Evolutionary conservation across 2,113 vertebrate genomes (phyloP), one percentile per base, ranked within the genome.

Genomic region (Mesembrinibis cayennensis): DNA sequence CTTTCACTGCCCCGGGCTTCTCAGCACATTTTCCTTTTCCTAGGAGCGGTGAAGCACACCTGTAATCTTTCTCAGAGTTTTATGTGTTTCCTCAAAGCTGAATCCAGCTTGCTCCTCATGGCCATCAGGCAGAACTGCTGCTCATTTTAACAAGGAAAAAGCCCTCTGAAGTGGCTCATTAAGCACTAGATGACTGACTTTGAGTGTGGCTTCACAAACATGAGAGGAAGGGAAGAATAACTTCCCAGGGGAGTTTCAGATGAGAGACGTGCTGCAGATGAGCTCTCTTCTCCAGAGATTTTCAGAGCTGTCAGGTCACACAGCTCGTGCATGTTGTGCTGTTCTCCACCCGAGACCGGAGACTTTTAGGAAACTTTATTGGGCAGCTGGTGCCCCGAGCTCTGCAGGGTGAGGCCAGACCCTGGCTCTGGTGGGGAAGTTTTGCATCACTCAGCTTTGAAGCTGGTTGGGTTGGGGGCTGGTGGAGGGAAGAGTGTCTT

Each of bases 121-220:
- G 63, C 81, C 25, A 6, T 32, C 53, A 69, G 77, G 59, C 49
- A 87, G 81, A 93, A 18, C 65, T 12, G 30, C 70, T 84, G 59
- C 63, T 59, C 49, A 22, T 50, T 73, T 82, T 13, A 63, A 80
- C 13, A 10, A 30, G 49, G 53, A 55, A 36, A 52, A 67, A 87
- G 32, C 36, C 58, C 40, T 87, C 62, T 89, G 80, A 89, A 77
- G 81, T 61, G 45, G 40, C 81, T 95, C 53, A 47, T 84, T 81
- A 91, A 56, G 49, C 49, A 61, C 23, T 26, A 40, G 76, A 22
- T 4, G 13, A 26, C 53, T 87, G 55, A 26, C 50, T 89, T 30
- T 7, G 61, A 44, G 36, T 16, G 32, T 52, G 69, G 47, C 50
- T 66, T 95, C 2, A 5, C 62, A 80, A 80, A 67, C 2, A 13